These are phyloP conservation scores for Archips xylosteana DNA, from an alignment of 2,888 invertebrate species.

Conservation along the genomic window DNA sequence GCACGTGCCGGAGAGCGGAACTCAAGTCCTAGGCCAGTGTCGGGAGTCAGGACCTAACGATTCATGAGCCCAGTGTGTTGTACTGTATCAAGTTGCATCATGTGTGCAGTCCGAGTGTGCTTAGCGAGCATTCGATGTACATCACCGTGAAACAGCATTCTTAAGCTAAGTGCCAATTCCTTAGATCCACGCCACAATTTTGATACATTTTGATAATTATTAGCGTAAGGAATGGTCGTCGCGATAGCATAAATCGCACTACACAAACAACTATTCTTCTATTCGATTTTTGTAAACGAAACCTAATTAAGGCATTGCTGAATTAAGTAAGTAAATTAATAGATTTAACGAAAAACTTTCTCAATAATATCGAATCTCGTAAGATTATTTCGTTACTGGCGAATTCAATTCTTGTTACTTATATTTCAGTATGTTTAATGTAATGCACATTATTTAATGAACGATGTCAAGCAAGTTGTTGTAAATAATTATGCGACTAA, in stretches of 20 bases:
- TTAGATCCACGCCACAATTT: constrained; percentile 33
- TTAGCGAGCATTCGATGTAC: constrained; percentile 48
- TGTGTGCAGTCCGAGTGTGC: constrained; percentile 54
- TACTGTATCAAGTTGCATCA: constrained; percentile 44
- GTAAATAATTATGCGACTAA: constrained; percentile 71
- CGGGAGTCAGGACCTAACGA: constrained; percentile 49
- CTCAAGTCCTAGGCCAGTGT: constrained; percentile 67
- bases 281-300: constrained; percentile 18
- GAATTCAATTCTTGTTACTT: constrained; percentile 38
- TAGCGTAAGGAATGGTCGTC: constrained; percentile 19
- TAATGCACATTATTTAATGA: constrained; percentile 47
- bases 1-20: constrained; percentile 90
- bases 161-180: constrained; percentile 18
- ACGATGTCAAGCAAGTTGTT: constrained; percentile 59
- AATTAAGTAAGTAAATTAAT: constrained; percentile 9
- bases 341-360: constrained; percentile 4
- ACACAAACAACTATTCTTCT: constrained; percentile 1
- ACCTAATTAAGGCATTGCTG: constrained; percentile 17
- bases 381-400: constrained; percentile 30
- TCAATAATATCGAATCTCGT: constrained; percentile 34
- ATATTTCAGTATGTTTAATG: constrained; percentile 39
- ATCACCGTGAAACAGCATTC: constrained; percentile 19
- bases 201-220: constrained; percentile 36
- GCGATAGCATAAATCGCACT: constrained; percentile 4
- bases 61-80: constrained; percentile 35